These are phyloP conservation scores for Idaea biselata DNA, from an alignment of 2,888 invertebrate species.

Conservation along the genomic window DNA sequence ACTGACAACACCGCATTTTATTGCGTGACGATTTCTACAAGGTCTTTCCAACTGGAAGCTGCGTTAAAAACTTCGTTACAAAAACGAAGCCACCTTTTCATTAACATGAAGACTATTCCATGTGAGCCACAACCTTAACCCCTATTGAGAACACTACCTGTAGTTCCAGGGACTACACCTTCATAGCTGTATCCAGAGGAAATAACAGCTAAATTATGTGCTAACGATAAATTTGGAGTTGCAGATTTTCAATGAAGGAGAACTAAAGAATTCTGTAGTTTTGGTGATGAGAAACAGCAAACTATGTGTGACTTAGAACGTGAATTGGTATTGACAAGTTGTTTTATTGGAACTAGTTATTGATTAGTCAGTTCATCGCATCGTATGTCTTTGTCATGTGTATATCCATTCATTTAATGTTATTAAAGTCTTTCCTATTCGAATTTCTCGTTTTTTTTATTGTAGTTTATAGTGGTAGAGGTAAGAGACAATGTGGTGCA, in stretches of 20 bases:
- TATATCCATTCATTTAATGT: constrained; percentile 60
- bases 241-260: neutral
- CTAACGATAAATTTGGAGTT: neutral
- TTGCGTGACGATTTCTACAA: too few species aligned
- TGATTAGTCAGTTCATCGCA: constrained; percentile 46
- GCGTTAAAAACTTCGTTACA: neutral
- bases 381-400: constrained; percentile 47
- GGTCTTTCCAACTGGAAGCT: too few species aligned
- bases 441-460: constrained; percentile 31
- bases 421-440: constrained; percentile 63
- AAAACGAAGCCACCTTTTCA: neutral
- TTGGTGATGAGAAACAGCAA: neutral
- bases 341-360: neutral
- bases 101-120: neutral
- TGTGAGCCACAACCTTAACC: neutral
- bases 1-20: too few species aligned
- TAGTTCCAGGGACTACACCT: neutral
- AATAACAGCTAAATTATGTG: neutral
- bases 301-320: neutral
- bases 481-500: too few species aligned
- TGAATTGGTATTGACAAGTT: neutral
- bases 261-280: neutral
- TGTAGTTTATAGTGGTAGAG: too few species aligned
- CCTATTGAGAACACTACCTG: neutral
- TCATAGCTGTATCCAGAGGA: neutral